These are phyloP conservation scores for Lophochroa leadbeateri DNA, from an alignment of 2,113 vertebrate genomes.

Conservation along the genomic window DNA sequence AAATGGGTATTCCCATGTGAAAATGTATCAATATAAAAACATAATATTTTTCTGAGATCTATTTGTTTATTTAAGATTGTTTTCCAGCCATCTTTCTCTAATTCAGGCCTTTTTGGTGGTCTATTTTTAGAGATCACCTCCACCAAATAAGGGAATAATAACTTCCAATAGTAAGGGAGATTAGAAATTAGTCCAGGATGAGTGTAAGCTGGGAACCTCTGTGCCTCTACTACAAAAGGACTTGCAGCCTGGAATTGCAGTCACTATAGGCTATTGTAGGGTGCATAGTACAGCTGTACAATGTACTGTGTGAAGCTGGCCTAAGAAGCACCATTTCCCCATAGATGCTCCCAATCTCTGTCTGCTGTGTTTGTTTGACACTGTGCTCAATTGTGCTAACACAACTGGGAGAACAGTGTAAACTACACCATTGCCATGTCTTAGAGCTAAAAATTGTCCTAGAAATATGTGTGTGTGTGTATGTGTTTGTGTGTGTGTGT, in stretches of 20 bases:
- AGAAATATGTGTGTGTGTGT: not conserved
- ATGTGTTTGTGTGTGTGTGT: not conserved
- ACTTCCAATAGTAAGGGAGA: not conserved
- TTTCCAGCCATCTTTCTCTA: not conserved
- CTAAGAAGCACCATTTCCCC: not conserved
- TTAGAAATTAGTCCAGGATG: not conserved
- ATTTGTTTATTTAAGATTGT: not conserved
- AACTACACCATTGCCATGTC: not conserved
- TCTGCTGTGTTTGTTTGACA: not conserved
- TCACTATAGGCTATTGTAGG: accelerated
- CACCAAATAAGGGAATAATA: not conserved
- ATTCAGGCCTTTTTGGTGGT: accelerated
- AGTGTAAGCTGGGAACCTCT: not conserved
- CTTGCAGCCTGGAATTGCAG: not conserved
- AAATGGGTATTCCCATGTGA: not conserved
- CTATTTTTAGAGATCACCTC: not conserved
- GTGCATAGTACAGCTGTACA: not conserved
- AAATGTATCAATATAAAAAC: not conserved
- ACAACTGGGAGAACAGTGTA: not conserved
- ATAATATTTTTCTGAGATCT: not conserved
- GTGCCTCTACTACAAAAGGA: not conserved
- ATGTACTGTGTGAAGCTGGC: not conserved
- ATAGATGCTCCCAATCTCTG: accelerated
- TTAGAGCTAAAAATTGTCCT: not conserved
- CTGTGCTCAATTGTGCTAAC: accelerated